Base-by-base conservation (phyloP, 2,113 vertebrate genomes). In the Atherinomorus stipes region DNA sequence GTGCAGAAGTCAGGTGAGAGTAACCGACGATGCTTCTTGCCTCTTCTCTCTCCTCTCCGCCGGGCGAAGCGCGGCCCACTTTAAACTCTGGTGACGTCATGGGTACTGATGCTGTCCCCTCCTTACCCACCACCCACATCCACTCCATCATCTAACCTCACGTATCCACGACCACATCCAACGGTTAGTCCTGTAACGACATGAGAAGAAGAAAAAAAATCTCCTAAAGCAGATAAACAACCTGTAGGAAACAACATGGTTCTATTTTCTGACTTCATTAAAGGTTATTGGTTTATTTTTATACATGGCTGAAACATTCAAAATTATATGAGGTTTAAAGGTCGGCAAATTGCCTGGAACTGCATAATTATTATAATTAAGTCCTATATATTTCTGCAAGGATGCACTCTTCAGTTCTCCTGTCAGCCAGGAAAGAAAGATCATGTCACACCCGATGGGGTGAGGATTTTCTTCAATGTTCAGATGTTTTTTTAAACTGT, bases 61-160 rank as follows among this genome's bases (percentile, higher is more conserved):
- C 37, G 76, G 76, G 70, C 69, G 71, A 77, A 92, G 92, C 93
- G 93, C 93, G 94, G 92, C 90, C 93, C 90, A 88, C 92, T 94
- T 94, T 94, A 94, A 94, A 94, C 93, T 90, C 77, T 60, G 42
- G 52, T 94, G 93, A 94, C 93, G 94, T 94, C 93, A 93, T 58
- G 61, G 40, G 15, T 15, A 73, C 63, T 47, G 84, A 86, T 78
- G 82, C 79, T 80, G 81, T 49, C 53, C 50, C 38, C 54, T 19
- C 10, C 45, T 8, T 31, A 26, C 37, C 3, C 34, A 3, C 1
- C 34, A 40, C 37, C 52, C 68, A 26, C 18, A n/a, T 16, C 2
- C n/a, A 69, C 51, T 25, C 64, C 66, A 53, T 40, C 70, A 37
- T 18, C 44, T 19, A 28, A 15, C 4, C 61, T 2, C 51, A 57